phyloP scores from a whole-genome alignment of 2,888 invertebrate genomes.

The Mactromeris polynyma region DNA sequence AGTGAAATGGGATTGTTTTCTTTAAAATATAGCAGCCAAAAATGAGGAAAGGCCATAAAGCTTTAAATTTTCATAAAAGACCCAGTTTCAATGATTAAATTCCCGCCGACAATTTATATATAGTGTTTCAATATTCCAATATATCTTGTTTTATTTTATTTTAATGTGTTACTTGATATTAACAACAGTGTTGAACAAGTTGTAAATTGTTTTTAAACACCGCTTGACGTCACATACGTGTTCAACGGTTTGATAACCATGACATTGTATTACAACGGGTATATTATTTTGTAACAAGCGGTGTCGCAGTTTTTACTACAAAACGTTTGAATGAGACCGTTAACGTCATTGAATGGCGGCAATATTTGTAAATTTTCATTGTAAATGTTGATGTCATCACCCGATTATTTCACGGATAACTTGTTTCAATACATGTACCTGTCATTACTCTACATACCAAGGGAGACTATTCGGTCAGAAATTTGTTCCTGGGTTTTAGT shows the following conservation, averaged over 20 bases:
- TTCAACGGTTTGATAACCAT: no score
- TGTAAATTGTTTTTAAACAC: neutral
- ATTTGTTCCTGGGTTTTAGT: neutral
- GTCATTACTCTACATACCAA: neutral
- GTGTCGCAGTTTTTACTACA: no score
- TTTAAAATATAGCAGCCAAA: neutral
- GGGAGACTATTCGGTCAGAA: neutral
- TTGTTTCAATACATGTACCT: neutral
- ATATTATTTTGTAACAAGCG: no score
- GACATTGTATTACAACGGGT: no score
- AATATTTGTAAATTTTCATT: no score
- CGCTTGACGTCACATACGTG: neutral
- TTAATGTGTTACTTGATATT: neutral
- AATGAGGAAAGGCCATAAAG: neutral
- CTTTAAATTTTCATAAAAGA: neutral
- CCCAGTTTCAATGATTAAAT: neutral
- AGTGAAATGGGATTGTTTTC: neutral
- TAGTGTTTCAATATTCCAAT: slow-evolving; percentile 5
- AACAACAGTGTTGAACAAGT: neutral
- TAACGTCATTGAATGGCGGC: no score
- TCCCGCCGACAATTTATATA: neutral
- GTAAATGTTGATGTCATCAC: no score
- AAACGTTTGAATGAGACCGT: no score
- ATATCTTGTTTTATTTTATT: slow-evolving; percentile 11
- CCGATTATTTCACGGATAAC: no score